Evolutionary conservation across 2,888 invertebrate species (phyloP).

Genomic region (Acrocyrtus sp.): DNA sequence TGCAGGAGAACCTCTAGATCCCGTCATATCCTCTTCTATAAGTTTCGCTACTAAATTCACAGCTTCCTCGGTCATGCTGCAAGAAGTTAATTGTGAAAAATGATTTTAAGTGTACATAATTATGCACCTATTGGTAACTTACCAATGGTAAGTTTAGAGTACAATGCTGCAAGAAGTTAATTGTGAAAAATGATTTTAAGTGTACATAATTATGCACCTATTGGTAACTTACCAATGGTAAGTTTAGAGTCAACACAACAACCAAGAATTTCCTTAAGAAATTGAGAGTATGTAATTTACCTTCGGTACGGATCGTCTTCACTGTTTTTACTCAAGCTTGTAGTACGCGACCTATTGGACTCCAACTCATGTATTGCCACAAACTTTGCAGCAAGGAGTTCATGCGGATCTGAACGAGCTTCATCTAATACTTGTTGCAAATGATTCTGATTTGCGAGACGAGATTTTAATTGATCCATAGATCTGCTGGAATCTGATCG

Average conservation of each 20-base stretch:
- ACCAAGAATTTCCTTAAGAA: no score
- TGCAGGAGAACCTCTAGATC: slow-evolving; percentile 23
- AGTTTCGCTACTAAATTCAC: slow-evolving; percentile 80
- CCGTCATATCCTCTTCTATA: slow-evolving; percentile 74
- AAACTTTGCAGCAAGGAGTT: slow-evolving; percentile 9
- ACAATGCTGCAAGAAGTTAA: slow-evolving; percentile 66
- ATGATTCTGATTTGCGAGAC: slow-evolving; percentile 32
- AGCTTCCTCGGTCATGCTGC: slow-evolving; percentile 74
- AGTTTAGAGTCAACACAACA: neutral
- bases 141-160: neutral
- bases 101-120: neutral
- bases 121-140: neutral
- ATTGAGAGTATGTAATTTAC: slow-evolving; percentile 42
- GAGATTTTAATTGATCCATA: slow-evolving; percentile 23
- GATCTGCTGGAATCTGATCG: slow-evolving; percentile 12
- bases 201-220: neutral
- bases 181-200: no score
- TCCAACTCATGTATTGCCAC: slow-evolving; percentile 8
- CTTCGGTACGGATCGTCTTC: slow-evolving; percentile 61
- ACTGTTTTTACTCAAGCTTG: slow-evolving; percentile 47
- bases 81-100: slow-evolving; percentile 24
- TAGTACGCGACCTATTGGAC: slow-evolving; percentile 34
- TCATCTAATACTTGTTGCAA: slow-evolving; percentile 51
- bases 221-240: neutral
- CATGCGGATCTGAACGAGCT: slow-evolving; percentile 14